phyloP scores from a whole-genome alignment of 2,797 vertebrate genomes.

The Pteropus rufus region DNA sequence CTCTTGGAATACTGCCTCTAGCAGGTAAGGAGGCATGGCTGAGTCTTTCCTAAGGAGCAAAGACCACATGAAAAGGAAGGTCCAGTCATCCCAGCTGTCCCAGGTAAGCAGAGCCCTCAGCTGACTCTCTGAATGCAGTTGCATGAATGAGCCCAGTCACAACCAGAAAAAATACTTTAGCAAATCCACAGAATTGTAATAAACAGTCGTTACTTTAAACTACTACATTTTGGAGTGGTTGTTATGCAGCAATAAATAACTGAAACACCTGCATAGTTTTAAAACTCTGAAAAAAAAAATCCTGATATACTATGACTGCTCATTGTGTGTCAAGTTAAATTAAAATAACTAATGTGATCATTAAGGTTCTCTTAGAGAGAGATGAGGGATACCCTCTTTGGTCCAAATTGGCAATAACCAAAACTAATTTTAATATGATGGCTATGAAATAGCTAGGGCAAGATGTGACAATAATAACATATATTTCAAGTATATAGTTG shows the following conservation, averaged over 20 bases:
- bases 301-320: background rate
- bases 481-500: background rate
- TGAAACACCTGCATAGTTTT: background rate
- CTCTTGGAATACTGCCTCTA: background rate
- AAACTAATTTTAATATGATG: background rate
- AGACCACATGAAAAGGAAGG: background rate
- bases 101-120: background rate
- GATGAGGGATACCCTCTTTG: background rate
- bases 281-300: background rate
- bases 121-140: background rate
- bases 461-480: background rate
- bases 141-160: background rate
- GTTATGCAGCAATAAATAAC: background rate
- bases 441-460: background rate
- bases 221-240: background rate
- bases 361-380: background rate
- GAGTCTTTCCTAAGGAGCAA: background rate
- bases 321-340: background rate
- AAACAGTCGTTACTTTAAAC: background rate
- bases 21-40: background rate
- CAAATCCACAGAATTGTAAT: background rate
- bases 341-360: background rate
- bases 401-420: background rate
- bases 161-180: background rate
- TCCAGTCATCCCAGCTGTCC: background rate